Evolutionary conservation across 2,888 invertebrate genomes (phyloP).

Genomic region (Drosophila anomelani): DNA sequence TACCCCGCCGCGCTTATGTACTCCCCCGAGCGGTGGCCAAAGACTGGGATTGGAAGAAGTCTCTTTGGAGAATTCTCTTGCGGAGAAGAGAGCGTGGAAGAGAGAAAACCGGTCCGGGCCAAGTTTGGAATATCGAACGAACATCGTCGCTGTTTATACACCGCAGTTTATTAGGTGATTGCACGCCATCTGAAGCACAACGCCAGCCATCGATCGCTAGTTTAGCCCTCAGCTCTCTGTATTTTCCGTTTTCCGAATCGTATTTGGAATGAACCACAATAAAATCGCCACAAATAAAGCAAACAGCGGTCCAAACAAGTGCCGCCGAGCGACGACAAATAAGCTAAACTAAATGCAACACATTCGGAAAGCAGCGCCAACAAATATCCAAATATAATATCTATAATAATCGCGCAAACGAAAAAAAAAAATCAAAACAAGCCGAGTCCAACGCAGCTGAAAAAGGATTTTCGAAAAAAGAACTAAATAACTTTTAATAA

Average conservation of each 20-base stretch:
- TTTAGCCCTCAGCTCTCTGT: constrained; percentile 40
- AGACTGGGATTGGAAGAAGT: constrained; percentile 4
- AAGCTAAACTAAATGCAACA: constrained; percentile 42
- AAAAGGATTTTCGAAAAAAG: constrained; percentile 5
- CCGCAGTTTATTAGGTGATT: constrained; percentile 82
- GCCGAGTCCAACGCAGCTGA: neutral
- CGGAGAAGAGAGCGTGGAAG: constrained; percentile 12
- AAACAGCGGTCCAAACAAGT: constrained; percentile 72
- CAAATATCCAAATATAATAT: constrained; percentile 40
- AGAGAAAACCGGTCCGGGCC: constrained; percentile 62
- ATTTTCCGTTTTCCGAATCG: constrained; percentile 37
- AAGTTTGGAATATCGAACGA: constrained; percentile 69
- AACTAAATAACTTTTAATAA: neutral
- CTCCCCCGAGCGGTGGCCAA: neutral
- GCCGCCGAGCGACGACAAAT: constrained; percentile 23
- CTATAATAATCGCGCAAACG: constrained; percentile 13
- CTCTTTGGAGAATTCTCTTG: constrained; percentile 14
- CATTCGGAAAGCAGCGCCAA: constrained; percentile 31
- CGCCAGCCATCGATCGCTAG: constrained; percentile 78
- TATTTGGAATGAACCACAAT: constrained; percentile 53
- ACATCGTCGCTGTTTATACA: constrained; percentile 76
- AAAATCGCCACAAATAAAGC: constrained; percentile 67
- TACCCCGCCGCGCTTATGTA: constrained; percentile 9
- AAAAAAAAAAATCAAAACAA: constrained; percentile 14
- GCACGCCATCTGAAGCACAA: constrained; percentile 84